phyloP scores from a whole-genome alignment of 2,113 vertebrate genomes.

The Misgurnus mizolepis region DNA sequence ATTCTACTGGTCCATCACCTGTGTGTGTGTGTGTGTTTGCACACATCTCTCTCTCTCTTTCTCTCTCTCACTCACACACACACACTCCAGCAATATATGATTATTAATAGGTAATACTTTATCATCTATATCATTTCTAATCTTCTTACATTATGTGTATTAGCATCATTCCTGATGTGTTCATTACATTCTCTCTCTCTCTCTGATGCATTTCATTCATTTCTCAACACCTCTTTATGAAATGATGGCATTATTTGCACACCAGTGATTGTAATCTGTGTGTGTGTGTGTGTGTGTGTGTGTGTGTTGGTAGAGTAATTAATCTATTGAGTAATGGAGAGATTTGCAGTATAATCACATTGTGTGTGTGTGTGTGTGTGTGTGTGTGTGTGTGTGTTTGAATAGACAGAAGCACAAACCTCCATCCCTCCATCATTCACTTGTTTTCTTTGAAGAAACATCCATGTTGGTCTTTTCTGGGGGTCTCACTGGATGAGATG shows the following conservation, averaged over 20 bases:
- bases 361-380: neutral
- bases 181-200: constrained; percentile 49
- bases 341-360: neutral
- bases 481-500: neutral
- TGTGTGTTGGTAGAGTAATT: neutral
- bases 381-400: neutral
- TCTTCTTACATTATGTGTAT: no score
- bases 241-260: constrained; percentile 9
- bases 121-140: no score
- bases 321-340: constrained; percentile 28
- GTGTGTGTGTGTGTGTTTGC: constrained; percentile 53
- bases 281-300: constrained; percentile 1
- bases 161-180: constrained; percentile 41
- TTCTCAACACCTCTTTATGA: constrained; percentile 40
- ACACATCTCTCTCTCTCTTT: constrained; percentile 31
- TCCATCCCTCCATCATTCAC: neutral
- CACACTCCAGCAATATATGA: neutral
- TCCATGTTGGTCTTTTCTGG: neutral
- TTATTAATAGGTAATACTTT: no score
- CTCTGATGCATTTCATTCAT: constrained; percentile 9
- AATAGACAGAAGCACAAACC: no score
- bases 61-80: neutral
- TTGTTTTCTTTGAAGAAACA: neutral
- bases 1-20: constrained; percentile 62
- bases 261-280: neutral